phyloP scores from a whole-genome alignment of 2,797 vertebrate genomes.

The Cirrhinus mrigala region DNA sequence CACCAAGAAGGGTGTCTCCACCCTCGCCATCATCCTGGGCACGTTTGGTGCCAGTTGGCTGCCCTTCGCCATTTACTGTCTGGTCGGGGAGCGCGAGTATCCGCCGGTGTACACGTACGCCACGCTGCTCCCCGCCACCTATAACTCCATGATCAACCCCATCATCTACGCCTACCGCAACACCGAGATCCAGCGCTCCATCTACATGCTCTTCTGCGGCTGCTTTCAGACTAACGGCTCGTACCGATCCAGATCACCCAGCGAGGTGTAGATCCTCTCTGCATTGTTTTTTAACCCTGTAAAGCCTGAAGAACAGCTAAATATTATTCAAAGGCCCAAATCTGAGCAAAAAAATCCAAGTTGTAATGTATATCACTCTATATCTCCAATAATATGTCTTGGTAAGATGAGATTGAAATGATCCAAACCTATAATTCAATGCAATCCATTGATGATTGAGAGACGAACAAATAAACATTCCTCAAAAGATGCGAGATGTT shows the following conservation, averaged over 20 bases:
- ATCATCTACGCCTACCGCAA: constrained; percentile 99
- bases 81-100: constrained; percentile 89
- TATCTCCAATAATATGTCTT: background rate
- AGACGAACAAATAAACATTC: constrained; percentile 3
- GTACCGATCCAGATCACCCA: constrained; percentile 94
- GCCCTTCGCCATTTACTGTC: constrained; percentile 95
- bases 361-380: background rate
- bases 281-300: background rate
- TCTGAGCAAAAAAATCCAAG: background rate
- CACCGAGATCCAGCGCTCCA: constrained; percentile 93
- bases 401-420: background rate
- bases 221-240: constrained; percentile 90
- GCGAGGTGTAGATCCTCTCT: constrained; percentile 84
- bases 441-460: background rate
- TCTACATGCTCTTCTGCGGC: constrained; percentile 93
- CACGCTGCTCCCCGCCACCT: constrained; percentile 94
- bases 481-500: background rate
- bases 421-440: background rate
- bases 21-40: constrained; percentile 94
- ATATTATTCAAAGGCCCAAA: background rate
- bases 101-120: constrained; percentile 94
- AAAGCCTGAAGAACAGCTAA: background rate
- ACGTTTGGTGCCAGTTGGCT: constrained; percentile 98
- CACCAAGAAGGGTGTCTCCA: constrained; percentile 95
- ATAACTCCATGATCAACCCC: constrained; percentile 99